Evolutionary conservation across 2,797 vertebrate species (phyloP).

Genomic region (Bryconaethiops microstoma): DNA sequence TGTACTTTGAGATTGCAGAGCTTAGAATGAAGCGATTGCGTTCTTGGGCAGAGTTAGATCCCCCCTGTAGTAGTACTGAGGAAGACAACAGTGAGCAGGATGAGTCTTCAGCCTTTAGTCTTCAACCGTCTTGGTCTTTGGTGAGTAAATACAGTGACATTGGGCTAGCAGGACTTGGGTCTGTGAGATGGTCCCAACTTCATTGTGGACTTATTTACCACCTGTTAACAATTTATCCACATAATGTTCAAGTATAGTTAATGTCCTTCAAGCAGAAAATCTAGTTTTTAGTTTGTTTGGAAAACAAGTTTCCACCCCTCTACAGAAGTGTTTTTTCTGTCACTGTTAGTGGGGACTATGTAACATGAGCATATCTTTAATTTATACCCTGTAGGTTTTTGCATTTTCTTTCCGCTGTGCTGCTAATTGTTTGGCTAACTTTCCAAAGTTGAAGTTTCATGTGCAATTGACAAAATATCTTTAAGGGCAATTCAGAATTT

Average conservation of each 20-base stretch:
- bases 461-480: too few relatives aligned
- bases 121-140: slow-evolving; percentile 73
- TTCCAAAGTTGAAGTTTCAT: too few relatives aligned
- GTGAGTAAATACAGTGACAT: slow-evolving; percentile 67
- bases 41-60: slow-evolving; percentile 58
- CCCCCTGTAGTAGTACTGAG: slow-evolving; percentile 59
- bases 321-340: not conserved
- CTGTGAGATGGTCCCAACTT: not conserved
- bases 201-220: not conserved
- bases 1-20: slow-evolving; percentile 37
- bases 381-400: too few relatives aligned
- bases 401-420: too few relatives aligned
- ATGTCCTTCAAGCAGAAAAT: not conserved
- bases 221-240: not conserved
- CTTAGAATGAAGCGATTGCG: slow-evolving; percentile 68
- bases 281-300: not conserved
- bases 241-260: not conserved
- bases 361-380: too few relatives aligned
- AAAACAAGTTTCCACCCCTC: not conserved
- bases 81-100: slow-evolving; percentile 70
- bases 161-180: not conserved
- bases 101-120: slow-evolving; percentile 61
- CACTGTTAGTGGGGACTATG: too few relatives aligned
- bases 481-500: too few relatives aligned
- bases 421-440: too few relatives aligned